Evolutionary conservation across 2,113 vertebrate species (phyloP).

Genomic region (Panthera leo): DNA sequence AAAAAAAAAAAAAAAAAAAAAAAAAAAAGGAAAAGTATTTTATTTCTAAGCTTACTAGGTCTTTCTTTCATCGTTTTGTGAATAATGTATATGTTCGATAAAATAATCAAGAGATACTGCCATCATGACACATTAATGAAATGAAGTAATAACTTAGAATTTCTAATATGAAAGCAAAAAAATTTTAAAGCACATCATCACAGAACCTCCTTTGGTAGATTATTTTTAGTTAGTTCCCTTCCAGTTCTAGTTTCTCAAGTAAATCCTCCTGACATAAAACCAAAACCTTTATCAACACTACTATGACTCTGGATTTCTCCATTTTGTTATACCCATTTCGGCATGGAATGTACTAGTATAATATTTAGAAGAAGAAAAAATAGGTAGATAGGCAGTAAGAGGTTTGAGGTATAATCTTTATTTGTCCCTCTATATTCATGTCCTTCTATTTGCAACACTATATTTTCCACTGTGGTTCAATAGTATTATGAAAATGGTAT

Average conservation of each 20-base stretch:
- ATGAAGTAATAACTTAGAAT: background rate
- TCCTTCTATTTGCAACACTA: background rate
- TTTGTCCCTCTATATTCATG: background rate
- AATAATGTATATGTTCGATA: slow-evolving; percentile 8
- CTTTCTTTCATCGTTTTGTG: background rate
- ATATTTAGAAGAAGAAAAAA: background rate
- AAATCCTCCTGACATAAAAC: background rate
- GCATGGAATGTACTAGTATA: background rate
- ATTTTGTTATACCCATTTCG: background rate
- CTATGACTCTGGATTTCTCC: background rate
- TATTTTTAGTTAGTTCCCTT: background rate
- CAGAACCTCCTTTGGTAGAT: background rate
- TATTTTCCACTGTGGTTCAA: background rate
- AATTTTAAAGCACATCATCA: background rate
- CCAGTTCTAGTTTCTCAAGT: background rate
- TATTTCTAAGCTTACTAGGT: background rate
- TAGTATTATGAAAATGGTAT: background rate
- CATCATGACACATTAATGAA: background rate
- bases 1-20: background rate
- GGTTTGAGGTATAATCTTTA: background rate
- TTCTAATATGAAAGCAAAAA: background rate
- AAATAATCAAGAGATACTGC: slow-evolving; percentile 36
- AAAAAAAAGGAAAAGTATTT: background rate
- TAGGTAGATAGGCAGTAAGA: background rate
- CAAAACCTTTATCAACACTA: background rate